Percentiles rank a stretch among this genome's conserved stretches.
phyloP scores from a whole-genome alignment of 1,140 invertebrate species.

The Drosophila rhopaloa region DNA sequence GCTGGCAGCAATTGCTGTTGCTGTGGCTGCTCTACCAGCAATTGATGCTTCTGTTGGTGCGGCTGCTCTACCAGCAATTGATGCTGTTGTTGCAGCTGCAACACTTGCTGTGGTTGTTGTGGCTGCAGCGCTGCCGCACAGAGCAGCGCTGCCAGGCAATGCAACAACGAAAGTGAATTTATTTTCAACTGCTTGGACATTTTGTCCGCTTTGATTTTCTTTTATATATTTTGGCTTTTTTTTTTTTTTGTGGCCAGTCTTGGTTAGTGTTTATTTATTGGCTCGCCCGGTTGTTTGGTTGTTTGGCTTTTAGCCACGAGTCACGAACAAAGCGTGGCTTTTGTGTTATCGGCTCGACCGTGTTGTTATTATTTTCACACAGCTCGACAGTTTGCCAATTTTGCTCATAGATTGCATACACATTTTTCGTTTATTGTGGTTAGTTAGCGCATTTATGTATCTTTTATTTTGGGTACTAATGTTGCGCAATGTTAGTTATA shows the following conservation, averaged over 20 bases:
- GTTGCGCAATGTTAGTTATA: conserved; percentile 56
- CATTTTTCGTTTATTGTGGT: conserved; percentile 55
- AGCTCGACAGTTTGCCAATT: conserved; percentile 62
- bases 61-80: conserved; percentile 25
- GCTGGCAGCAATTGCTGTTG: conserved; percentile 44
- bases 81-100: conserved; percentile 37
- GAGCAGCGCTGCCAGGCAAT: conserved; percentile 37
- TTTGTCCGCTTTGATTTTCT: conserved; percentile 54
- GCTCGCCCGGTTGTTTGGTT: conserved; percentile 13
- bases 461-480: conserved; percentile 36
- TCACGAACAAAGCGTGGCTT: conserved; percentile 67
- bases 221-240: conserved; percentile 9
- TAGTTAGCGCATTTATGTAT: conserved; percentile 33
- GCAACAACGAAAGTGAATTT: conserved; percentile 77
- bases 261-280: conserved; percentile 29
- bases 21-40: conserved; percentile 9
- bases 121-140: conserved; percentile 47
- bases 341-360: conserved; percentile 33
- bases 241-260: conserved; percentile 12
- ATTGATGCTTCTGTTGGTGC: conserved; percentile 8
- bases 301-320: conserved; percentile 1
- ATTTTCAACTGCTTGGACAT: conserved; percentile 66
- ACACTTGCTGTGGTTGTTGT: conserved; percentile 20
- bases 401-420: conserved; percentile 59
- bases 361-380: conserved; percentile 65